Percentiles rank a stretch among this genome's conserved stretches.
phyloP scores from a whole-genome alignment of 2,113 vertebrate genomes.

The Tragelaphus buxtoni region DNA sequence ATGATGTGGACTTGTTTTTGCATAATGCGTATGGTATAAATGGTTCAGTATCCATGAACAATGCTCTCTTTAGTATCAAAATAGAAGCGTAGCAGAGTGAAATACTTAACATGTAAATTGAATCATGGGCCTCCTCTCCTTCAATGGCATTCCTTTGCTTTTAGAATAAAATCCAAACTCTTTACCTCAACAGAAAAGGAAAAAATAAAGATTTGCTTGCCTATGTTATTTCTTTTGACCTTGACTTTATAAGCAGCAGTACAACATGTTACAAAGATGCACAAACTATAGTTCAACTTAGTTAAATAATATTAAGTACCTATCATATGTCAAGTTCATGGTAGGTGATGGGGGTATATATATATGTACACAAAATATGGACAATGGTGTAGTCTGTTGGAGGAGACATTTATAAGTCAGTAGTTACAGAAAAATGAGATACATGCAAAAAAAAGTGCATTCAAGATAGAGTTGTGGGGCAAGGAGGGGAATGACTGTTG shows the following conservation, averaged over 20 bases:
- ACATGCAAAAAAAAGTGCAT: not conserved
- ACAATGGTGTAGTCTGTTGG: not conserved
- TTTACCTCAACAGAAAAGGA: not conserved
- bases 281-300: not conserved
- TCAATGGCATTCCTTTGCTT: not conserved
- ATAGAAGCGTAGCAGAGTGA: not conserved
- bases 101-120: constrained; percentile 4
- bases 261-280: not conserved
- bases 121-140: not conserved
- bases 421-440: not conserved
- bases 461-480: not conserved
- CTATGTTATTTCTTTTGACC: constrained; percentile 1
- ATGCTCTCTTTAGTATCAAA: constrained; percentile 19
- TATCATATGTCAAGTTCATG: not conserved
- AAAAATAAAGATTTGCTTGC: not conserved
- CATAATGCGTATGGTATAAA: not conserved
- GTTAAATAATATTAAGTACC: not conserved
- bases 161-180: constrained; percentile 25
- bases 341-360: not conserved
- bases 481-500: not conserved
- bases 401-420: not conserved
- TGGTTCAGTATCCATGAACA: not conserved
- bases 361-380: not conserved
- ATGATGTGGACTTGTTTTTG: not conserved
- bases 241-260: not conserved